phyloP scores from a whole-genome alignment of 2,113 vertebrate genomes.

The Peromyscus leucopus region DNA sequence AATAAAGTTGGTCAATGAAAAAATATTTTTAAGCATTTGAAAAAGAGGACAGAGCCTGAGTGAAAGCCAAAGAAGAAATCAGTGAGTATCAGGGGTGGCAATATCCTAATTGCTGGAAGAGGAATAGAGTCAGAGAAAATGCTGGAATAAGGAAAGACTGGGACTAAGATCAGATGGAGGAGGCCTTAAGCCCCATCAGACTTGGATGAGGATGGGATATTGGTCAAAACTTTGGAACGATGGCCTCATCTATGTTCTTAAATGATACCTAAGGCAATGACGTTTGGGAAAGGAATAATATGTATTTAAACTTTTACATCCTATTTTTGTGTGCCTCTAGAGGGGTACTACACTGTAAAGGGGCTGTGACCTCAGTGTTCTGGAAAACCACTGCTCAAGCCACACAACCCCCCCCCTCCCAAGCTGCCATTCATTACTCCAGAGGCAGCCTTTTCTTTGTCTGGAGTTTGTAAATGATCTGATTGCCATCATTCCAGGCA shows the following conservation, averaged over 20 bases:
- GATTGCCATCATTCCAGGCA: conserved; percentile 96
- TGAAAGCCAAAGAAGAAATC: not conserved
- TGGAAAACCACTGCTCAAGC: not conserved
- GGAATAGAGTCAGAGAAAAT: not conserved
- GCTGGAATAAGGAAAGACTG: conserved; percentile 13
- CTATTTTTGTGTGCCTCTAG: not conserved
- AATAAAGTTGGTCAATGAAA: not conserved
- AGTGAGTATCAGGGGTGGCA: not conserved
- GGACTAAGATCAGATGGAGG: not conserved
- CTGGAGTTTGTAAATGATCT: conserved; percentile 94
- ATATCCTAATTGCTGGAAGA: not conserved
- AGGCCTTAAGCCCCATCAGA: not conserved
- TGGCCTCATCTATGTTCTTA: not conserved
- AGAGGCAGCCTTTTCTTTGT: conserved; percentile 84
- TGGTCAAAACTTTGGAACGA: conserved; percentile 2
- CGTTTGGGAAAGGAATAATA: not conserved
- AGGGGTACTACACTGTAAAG: not conserved
- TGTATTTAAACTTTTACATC: not conserved
- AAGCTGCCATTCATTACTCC: not conserved
- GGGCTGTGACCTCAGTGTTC: not conserved
- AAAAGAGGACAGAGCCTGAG: not conserved
- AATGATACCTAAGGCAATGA: not conserved
- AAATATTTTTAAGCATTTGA: conserved; percentile 42
- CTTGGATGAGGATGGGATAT: not conserved
- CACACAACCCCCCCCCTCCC: not conserved